phyloP scores from a whole-genome alignment of 2,113 vertebrate genomes.

The Melanostigma gelatinosum region DNA sequence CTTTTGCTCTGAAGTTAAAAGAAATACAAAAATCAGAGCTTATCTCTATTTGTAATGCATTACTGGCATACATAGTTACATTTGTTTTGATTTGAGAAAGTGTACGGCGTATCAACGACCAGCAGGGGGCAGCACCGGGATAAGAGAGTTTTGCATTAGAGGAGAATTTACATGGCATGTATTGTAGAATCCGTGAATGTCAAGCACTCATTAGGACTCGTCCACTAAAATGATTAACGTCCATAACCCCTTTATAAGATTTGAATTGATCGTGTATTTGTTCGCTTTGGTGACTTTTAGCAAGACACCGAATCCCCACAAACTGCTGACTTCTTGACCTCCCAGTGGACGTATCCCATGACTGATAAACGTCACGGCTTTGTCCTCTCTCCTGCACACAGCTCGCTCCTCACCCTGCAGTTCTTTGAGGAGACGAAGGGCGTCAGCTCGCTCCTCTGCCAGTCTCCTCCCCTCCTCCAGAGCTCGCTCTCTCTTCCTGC shows the following conservation, averaged over 20 bases:
- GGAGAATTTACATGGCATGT: not conserved
- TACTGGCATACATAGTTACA: not conserved
- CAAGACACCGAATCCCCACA: not conserved
- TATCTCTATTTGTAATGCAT: not conserved
- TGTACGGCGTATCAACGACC: not conserved
- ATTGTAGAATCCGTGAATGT: not conserved
- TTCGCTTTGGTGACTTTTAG: not conserved
- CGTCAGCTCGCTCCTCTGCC: conserved; percentile 75
- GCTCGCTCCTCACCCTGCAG: conserved; percentile 75
- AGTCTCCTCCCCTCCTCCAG: conserved; percentile 82
- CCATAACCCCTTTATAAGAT: not conserved
- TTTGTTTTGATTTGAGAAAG: not conserved
- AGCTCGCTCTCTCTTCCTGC: conserved; percentile 73
- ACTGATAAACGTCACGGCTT: not conserved
- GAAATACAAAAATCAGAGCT: not conserved
- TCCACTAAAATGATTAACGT: not conserved
- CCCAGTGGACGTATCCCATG: not conserved
- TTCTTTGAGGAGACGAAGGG: conserved; percentile 78
- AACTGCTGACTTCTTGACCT: conserved; percentile 2
- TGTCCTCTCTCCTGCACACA: not conserved
- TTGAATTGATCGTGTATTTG: not conserved
- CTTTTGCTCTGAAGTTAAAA: conserved; percentile 69
- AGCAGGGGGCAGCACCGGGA: conserved; percentile 66
- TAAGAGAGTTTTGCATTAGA: not conserved
- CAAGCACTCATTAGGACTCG: not conserved